phyloP scores from a whole-genome alignment of 1,140 invertebrate genomes.

The Adoxophyes honmai region DNA sequence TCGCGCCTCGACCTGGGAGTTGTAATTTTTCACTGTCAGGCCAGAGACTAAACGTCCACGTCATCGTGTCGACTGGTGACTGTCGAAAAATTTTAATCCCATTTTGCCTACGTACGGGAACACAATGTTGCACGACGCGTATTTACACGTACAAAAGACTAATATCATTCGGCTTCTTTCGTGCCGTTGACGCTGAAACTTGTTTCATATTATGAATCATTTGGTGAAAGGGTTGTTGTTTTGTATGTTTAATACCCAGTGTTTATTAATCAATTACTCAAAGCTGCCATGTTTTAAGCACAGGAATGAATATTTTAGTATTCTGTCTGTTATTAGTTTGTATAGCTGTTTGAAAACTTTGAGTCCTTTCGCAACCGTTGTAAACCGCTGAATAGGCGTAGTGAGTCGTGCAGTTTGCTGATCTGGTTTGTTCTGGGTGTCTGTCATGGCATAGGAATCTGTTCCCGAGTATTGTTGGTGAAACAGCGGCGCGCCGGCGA shows the following conservation, averaged over 20 bases:
- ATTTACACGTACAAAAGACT: slow-evolving; percentile 19
- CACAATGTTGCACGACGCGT: slow-evolving; percentile 35
- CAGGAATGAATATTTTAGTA: slow-evolving; percentile 34
- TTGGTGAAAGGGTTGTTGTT: no score
- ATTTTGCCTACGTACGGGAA: slow-evolving; percentile 39
- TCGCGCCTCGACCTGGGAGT: slow-evolving; percentile 45
- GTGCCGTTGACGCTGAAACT: neutral
- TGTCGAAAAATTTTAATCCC: slow-evolving; percentile 61
- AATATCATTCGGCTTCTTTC: slow-evolving; percentile 6
- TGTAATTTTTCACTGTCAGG: slow-evolving; percentile 70
- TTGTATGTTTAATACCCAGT: neutral
- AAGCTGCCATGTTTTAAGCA: slow-evolving; percentile 33
- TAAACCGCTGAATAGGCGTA: slow-evolving; percentile 30
- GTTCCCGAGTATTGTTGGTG: slow-evolving; percentile 46
- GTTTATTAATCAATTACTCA: slow-evolving; percentile 27
- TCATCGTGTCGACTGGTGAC: slow-evolving; percentile 62
- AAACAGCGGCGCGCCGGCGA: slow-evolving; percentile 31
- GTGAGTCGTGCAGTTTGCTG: slow-evolving; percentile 40
- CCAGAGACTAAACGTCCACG: slow-evolving; percentile 53
- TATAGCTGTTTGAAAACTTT: slow-evolving; percentile 23
- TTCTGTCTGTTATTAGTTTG: slow-evolving; percentile 26
- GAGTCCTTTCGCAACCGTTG: slow-evolving; percentile 28
- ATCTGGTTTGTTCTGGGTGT: slow-evolving; percentile 50
- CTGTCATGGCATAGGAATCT: slow-evolving; percentile 55
- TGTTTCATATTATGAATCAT: slow-evolving; percentile 4